These are phyloP conservation scores for Eptesicus fuscus DNA, from an alignment of 2,113 vertebrate genomes.

Conservation along the genomic window DNA sequence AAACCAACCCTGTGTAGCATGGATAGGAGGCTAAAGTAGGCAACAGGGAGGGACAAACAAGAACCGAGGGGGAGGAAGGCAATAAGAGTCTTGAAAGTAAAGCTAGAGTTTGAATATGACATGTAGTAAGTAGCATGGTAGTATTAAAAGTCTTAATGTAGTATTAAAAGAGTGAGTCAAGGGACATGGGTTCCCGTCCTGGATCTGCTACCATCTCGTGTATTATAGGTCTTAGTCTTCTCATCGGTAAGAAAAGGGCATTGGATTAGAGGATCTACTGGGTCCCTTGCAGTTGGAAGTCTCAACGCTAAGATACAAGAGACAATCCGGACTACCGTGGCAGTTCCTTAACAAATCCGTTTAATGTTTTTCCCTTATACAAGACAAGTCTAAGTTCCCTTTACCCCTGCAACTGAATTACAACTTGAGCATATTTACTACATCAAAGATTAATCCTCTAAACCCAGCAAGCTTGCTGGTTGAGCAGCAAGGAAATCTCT, in stretches of 20 bases:
- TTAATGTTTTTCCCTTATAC: constrained; percentile 57
- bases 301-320: background rate
- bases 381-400: constrained; percentile 67
- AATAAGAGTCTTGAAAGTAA: background rate
- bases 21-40: background rate
- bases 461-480: constrained; percentile 63
- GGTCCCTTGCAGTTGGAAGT: background rate
- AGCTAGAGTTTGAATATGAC: background rate
- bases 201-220: background rate
- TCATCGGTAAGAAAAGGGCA: background rate
- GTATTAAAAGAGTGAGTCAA: background rate
- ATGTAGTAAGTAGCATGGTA: background rate
- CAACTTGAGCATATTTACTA: constrained; percentile 75
- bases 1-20: background rate
- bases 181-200: background rate
- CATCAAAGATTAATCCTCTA: constrained; percentile 75
- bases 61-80: background rate
- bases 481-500: constrained; percentile 75
- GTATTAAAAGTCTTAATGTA: background rate
- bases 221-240: background rate
- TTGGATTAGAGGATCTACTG: background rate
- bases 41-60: background rate
- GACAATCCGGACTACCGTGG: background rate
- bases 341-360: constrained; percentile 34
- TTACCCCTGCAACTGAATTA: constrained; percentile 73